A percentile compares a stretch with the other conserved stretches of the same genome.
phyloP scores from a whole-genome alignment of 2,113 vertebrate genomes.

The Alligator sinensis region DNA sequence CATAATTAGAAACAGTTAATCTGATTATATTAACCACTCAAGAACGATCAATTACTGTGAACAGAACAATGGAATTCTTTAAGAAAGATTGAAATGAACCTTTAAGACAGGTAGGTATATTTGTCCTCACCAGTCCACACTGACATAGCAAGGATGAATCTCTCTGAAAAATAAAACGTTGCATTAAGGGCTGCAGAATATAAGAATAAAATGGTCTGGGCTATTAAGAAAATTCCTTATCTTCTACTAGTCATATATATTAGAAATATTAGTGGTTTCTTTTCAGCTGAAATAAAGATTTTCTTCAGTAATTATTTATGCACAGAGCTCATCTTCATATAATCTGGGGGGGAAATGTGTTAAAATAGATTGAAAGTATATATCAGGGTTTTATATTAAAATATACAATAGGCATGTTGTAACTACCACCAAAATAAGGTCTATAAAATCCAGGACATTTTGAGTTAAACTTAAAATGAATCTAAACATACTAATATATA shows the following conservation, averaged over 20 bases:
- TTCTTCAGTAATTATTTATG: not conserved
- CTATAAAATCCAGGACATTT: not conserved
- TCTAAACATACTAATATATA: not conserved
- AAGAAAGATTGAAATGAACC: constrained; percentile 74
- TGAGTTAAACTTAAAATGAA: not conserved
- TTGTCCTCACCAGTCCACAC: constrained; percentile 43
- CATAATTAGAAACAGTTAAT: constrained; percentile 70
- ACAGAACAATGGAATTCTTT: constrained; percentile 67
- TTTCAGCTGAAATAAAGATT: constrained; percentile 7
- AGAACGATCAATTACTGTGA: constrained; percentile 72
- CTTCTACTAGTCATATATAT: constrained; percentile 18
- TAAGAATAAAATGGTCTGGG: constrained; percentile 61
- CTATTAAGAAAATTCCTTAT: constrained; percentile 51
- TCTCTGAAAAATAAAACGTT: constrained; percentile 59
- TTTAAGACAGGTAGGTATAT: constrained; percentile 12
- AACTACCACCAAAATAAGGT: constrained; percentile 1
- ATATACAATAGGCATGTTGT: not conserved
- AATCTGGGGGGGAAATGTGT: no score
- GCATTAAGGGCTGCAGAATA: constrained; percentile 49
- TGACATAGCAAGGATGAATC: constrained; percentile 67
- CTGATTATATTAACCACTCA: constrained; percentile 72
- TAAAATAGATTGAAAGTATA: not conserved
- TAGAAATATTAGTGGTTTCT: constrained; percentile 37
- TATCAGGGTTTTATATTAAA: constrained; percentile 4
- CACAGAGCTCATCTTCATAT: not conserved